Evolutionary conservation across 2,888 invertebrate genomes (phyloP).

Genomic region (Ernsta delagoae): DNA sequence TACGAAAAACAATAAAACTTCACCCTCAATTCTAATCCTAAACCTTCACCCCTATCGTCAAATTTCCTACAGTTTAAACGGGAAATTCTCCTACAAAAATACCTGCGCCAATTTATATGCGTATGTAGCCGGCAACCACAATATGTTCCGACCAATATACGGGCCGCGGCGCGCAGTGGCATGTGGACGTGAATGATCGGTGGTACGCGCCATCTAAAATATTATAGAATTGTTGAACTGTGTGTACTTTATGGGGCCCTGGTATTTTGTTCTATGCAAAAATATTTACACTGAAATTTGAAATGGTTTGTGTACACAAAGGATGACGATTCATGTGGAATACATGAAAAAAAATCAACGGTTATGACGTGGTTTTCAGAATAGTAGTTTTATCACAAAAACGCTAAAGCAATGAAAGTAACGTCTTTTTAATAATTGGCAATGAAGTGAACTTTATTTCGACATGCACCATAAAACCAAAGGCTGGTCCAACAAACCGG

Average conservation of each 20-base stretch:
- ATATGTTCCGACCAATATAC: slow-evolving; percentile 35
- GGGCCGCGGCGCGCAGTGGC: slow-evolving; percentile 19
- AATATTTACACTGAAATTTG: not conserved
- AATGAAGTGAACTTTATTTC: too few relatives aligned
- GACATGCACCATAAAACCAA: too few relatives aligned
- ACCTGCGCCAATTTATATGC: slow-evolving; percentile 36
- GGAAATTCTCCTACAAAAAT: slow-evolving; percentile 2
- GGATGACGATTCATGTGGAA: too few relatives aligned
- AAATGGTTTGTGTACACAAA: not conserved
- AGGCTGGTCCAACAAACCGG: too few relatives aligned
- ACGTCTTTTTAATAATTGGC: too few relatives aligned
- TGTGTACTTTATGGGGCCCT: slow-evolving; percentile 2
- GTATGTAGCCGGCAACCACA: slow-evolving; percentile 31
- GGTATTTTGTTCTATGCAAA: not conserved
- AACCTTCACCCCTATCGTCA: not conserved
- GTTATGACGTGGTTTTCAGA: too few relatives aligned
- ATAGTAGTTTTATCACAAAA: too few relatives aligned
- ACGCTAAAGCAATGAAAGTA: too few relatives aligned
- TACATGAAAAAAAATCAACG: too few relatives aligned
- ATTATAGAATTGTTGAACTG: slow-evolving; percentile 3
- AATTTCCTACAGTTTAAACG: not conserved
- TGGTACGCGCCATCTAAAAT: slow-evolving; percentile 3
- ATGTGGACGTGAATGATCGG: slow-evolving; percentile 5
- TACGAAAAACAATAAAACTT: too few relatives aligned
- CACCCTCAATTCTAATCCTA: not conserved